Evolutionary conservation across 2,888 invertebrate genomes (phyloP).

Genomic region (Cistogaster globosa): DNA sequence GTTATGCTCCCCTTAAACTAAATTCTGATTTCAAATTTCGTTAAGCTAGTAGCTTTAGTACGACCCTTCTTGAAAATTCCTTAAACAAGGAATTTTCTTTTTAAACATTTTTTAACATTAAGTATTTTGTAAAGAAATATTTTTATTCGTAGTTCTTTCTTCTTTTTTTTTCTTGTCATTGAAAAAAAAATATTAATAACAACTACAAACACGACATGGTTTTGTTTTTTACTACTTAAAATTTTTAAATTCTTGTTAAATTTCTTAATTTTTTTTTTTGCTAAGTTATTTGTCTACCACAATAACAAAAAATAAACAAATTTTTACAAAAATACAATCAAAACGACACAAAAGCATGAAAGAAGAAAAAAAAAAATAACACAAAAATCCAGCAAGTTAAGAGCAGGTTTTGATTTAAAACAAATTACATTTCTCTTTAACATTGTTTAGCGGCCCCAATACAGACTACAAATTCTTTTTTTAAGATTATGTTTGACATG

Average conservation of each 20-base stretch:
- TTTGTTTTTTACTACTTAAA: not conserved
- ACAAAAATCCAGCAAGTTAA: not conserved
- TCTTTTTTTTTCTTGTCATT: not conserved
- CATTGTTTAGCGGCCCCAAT: slow-evolving; percentile 1
- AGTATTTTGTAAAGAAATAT: not conserved
- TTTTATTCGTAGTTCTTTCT: not conserved
- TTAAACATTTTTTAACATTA: not conserved
- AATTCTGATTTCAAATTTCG: no score
- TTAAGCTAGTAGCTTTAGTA: not conserved
- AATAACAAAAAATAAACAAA: no score
- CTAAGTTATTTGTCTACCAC: no score
- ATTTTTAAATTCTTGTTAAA: not conserved
- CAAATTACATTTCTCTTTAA: slow-evolving; percentile 12
- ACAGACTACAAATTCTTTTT: not conserved
- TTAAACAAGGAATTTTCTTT: not conserved
- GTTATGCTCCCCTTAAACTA: no score
- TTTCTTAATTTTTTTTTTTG: not conserved
- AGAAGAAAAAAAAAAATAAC: not conserved
- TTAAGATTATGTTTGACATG: no score
- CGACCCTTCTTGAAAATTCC: not conserved
- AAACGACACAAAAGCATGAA: slow-evolving; percentile 4
- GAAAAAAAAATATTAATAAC: not conserved
- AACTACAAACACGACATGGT: not conserved
- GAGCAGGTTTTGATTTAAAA: slow-evolving; percentile 12
- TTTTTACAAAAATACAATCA: no score